Percentiles rank a stretch among this genome's conserved stretches.
Conservation (phyloP, 1,140 invertebrate genomes). For the Watersipora subatra region DNA sequence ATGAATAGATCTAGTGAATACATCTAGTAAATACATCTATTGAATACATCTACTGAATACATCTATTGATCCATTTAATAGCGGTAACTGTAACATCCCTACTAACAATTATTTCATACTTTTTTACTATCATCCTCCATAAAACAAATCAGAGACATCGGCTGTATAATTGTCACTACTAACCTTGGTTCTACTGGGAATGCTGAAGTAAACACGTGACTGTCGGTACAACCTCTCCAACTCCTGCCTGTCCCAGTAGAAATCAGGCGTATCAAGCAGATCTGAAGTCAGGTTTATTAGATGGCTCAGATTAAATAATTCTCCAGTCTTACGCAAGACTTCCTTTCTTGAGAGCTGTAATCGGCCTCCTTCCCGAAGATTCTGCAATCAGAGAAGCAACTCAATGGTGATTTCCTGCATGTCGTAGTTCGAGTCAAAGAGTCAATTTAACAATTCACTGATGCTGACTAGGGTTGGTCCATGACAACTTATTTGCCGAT, state of each 20-base stretch:
- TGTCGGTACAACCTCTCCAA: constrained; percentile 67
- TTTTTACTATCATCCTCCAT: too few relatives aligned
- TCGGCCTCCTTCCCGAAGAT: constrained; percentile 56
- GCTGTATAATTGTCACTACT: too few relatives aligned
- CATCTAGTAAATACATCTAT: too few relatives aligned
- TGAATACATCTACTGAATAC: too few relatives aligned
- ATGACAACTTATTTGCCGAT: too few relatives aligned
- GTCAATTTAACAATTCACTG: too few relatives aligned
- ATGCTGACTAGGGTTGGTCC: too few relatives aligned
- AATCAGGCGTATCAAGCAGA: constrained; percentile 82
- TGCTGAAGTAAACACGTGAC: constrained; percentile 67
- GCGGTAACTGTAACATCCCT: too few relatives aligned
- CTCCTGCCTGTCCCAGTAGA: constrained; percentile 87
- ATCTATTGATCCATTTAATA: too few relatives aligned
- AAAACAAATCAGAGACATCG: too few relatives aligned
- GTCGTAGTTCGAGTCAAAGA: background rate
- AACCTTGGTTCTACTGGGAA: constrained; percentile 65
- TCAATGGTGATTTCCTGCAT: background rate
- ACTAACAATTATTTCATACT: too few relatives aligned
- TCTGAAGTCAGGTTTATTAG: constrained; percentile 83
- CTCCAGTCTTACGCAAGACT: constrained; percentile 75
- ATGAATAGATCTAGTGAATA: too few relatives aligned
- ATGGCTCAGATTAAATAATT: constrained; percentile 72
- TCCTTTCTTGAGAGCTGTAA: constrained; percentile 55
- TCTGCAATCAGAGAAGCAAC: constrained; percentile 28